Conservation (phyloP, 2,797 vertebrate genomes). For the Peromyscus attwateri region DNA sequence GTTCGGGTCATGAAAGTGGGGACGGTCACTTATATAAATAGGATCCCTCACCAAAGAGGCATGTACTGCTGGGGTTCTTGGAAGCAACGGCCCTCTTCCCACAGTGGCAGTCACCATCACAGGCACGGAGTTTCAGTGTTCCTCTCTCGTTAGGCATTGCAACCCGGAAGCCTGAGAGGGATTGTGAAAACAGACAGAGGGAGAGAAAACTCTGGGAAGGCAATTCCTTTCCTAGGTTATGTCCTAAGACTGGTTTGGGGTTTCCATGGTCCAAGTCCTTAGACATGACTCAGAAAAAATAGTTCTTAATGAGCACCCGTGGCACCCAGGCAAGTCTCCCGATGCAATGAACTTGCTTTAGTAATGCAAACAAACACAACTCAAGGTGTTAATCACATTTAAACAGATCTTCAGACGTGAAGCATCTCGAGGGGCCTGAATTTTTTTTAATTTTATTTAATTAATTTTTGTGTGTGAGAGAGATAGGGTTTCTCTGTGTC, state of each 20-base stretch:
- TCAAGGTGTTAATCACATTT: not conserved
- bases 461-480: not conserved
- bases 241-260: not conserved
- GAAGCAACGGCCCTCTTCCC: not conserved
- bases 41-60: conserved; percentile 36
- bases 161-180: not conserved
- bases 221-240: not conserved
- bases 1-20: conserved; percentile 59
- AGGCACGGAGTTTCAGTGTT: conserved; percentile 33
- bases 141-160: not conserved
- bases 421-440: not conserved
- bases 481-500: not conserved
- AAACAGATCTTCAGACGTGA: not conserved
- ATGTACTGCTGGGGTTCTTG: conserved; percentile 19
- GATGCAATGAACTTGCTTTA: not conserved
- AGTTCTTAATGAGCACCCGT: conserved; percentile 1
- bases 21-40: conserved; percentile 80
- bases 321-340: not conserved
- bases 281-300: conserved; percentile 1
- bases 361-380: not conserved
- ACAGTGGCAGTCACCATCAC: not conserved
- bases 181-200: not conserved
- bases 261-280: conserved; percentile 46
- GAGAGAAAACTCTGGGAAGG: not conserved
- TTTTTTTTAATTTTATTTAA: not conserved